These are phyloP conservation scores for Gymnocypris eckloni DNA, from an alignment of 2,797 vertebrate species.

Conservation along the genomic window DNA sequence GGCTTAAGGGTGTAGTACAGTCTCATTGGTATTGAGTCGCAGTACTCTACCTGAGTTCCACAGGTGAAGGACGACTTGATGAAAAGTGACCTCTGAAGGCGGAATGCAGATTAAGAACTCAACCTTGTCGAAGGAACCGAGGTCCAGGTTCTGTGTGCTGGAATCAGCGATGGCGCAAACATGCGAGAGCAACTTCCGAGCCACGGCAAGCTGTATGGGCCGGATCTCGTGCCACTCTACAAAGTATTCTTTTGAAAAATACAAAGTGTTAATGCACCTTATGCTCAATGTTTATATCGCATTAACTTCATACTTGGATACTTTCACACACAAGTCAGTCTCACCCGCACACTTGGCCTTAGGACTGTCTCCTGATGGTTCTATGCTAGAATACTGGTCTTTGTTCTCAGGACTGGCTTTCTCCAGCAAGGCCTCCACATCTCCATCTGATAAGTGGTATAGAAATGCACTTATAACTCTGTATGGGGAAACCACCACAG, in stretches of 20 bases:
- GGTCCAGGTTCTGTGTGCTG: conserved; percentile 95
- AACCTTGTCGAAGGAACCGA: conserved; percentile 95
- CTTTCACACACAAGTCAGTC: conserved; percentile 30
- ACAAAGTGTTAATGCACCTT: background rate
- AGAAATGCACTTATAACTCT: conserved; percentile 1
- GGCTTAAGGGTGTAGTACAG: background rate
- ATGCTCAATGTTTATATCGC: background rate
- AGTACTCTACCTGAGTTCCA: conserved; percentile 88
- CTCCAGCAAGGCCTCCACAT: conserved; percentile 89
- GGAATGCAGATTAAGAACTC: conserved; percentile 96
- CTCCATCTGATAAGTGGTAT: conserved; percentile 80
- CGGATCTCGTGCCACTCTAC: conserved; percentile 83
- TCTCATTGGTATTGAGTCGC: background rate
- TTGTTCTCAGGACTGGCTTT: conserved; percentile 81
- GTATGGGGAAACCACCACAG: background rate
- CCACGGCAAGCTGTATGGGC: conserved; percentile 94
- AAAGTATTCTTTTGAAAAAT: conserved; percentile 78
- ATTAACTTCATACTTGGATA: background rate
- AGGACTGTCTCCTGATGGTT: conserved; percentile 73
- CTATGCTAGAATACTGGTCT: conserved; percentile 78
- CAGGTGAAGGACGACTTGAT: conserved; percentile 91
- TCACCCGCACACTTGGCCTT: conserved; percentile 84
- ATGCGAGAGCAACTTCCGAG: conserved; percentile 94
- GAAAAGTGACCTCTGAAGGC: conserved; percentile 94
- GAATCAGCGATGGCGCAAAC: conserved; percentile 97